Percentiles rank a stretch among this genome's conserved stretches.
Conservation (phyloP, 2,888 invertebrate species). For the Baronia brevicornis region DNA sequence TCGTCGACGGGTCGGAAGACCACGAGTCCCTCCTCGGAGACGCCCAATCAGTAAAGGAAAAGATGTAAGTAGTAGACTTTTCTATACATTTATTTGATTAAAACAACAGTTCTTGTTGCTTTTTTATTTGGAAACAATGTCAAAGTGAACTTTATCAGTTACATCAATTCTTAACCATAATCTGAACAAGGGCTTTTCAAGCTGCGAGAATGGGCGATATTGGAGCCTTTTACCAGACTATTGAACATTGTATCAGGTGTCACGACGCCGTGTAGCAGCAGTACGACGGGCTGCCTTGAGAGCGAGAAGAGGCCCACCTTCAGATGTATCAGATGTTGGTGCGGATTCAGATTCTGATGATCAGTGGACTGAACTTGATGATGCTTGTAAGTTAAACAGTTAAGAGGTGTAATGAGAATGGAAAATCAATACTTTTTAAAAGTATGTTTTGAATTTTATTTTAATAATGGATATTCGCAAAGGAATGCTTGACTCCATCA, state of each 20-base stretch:
- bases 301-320: constrained; percentile 40
- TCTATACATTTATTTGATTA: background rate
- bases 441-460: no score
- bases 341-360: constrained; percentile 64
- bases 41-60: constrained; percentile 60
- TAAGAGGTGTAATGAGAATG: background rate
- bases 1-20: constrained; percentile 38
- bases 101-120: no score
- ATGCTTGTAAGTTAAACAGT: constrained; percentile 41
- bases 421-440: no score
- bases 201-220: background rate
- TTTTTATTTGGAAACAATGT: no score
- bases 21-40: constrained; percentile 42
- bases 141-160: no score
- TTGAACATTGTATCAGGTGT: no score
- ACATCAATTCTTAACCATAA: no score
- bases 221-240: background rate
- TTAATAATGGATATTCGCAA: no score
- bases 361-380: constrained; percentile 67
- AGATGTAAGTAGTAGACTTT: constrained; percentile 34
- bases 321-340: constrained; percentile 64
- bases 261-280: constrained; percentile 42
- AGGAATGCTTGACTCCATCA: no score
- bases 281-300: constrained; percentile 45
- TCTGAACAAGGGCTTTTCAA: no score